A percentile compares a stretch with the other conserved stretches of the same genome.
Evolutionary conservation across 1,140 invertebrate species (phyloP).

Genomic region (Hyposmocoma kahamanoa): DNA sequence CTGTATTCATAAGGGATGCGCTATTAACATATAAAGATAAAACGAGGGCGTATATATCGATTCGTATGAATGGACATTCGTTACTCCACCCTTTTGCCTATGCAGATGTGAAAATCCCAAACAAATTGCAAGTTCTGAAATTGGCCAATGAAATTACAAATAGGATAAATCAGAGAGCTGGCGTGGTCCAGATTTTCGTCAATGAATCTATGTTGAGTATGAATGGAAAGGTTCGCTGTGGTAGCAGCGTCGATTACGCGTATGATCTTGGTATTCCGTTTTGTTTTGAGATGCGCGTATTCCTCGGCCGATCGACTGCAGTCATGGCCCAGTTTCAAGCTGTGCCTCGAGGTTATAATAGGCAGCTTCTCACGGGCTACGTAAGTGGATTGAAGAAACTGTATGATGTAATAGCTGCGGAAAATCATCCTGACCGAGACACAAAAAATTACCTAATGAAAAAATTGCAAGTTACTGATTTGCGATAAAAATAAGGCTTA

Average conservation of each 20-base stretch:
- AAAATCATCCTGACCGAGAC: no score
- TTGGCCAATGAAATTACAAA: constrained; percentile 30
- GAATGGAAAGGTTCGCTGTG: constrained; percentile 40
- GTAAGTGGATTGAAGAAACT: constrained; percentile 47
- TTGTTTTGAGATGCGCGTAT: constrained; percentile 52
- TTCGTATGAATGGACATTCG: constrained; percentile 45
- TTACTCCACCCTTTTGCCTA: constrained; percentile 43
- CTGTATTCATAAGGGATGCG: constrained; percentile 35
- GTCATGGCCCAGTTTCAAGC: constrained; percentile 50
- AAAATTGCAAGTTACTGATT: no score
- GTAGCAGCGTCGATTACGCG: constrained; percentile 56
- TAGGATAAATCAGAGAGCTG: constrained; percentile 48
- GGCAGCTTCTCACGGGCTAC: constrained; percentile 39
- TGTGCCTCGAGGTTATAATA: constrained; percentile 38
- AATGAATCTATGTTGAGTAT: constrained; percentile 42
- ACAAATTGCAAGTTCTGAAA: constrained; percentile 16
- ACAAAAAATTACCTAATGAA: no score
- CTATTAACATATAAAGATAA: constrained; percentile 40
- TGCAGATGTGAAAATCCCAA: constrained; percentile 11
- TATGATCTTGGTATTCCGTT: constrained; percentile 29
- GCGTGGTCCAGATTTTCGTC: constrained; percentile 37
- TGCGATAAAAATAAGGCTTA: no score
- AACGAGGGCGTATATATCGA: constrained; percentile 46
- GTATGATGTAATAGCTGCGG: no score
- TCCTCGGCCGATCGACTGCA: constrained; percentile 29